A percentile compares a stretch with the other conserved stretches of the same genome.
These are phyloP conservation scores for Steromphala cineraria DNA, from an alignment of 2,888 invertebrate species.

Conservation along the genomic window DNA sequence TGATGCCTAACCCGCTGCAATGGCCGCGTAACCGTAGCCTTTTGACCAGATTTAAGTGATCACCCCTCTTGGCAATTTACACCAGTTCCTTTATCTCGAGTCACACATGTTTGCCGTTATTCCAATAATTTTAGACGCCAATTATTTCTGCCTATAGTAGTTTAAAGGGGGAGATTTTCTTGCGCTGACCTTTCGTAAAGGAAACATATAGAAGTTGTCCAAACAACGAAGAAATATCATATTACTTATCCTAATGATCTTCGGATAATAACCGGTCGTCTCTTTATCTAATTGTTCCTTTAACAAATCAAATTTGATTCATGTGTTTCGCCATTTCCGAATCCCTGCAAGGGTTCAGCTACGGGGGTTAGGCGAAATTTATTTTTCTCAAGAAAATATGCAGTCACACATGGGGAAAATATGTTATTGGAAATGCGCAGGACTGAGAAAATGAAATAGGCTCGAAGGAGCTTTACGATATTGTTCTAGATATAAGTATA, in stretches of 20 bases:
- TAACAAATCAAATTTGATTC: constrained; percentile 1
- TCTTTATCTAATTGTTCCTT: constrained; percentile 15
- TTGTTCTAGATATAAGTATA: constrained; percentile 1
- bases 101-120: constrained; percentile 1
- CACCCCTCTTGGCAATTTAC: not conserved
- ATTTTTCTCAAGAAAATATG: not conserved
- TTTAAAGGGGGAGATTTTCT: not conserved
- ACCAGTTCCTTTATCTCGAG: constrained; percentile 1
- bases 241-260: constrained; percentile 14
- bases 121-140: constrained; percentile 5
- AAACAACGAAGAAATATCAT: not conserved
- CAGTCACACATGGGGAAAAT: not conserved
- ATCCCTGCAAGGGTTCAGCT: not conserved
- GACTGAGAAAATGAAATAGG: not conserved
- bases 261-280: not conserved
- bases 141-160: not conserved
- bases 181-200: constrained; percentile 11
- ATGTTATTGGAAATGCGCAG: not conserved
- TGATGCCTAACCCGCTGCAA: not conserved
- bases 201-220: constrained; percentile 3
- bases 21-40: not conserved
- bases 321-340: not conserved
- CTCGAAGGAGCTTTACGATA: not conserved
- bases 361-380: not conserved
- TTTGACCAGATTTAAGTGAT: not conserved